phyloP scores from a whole-genome alignment of 2,113 vertebrate species.

The Tapirus terrestris region DNA sequence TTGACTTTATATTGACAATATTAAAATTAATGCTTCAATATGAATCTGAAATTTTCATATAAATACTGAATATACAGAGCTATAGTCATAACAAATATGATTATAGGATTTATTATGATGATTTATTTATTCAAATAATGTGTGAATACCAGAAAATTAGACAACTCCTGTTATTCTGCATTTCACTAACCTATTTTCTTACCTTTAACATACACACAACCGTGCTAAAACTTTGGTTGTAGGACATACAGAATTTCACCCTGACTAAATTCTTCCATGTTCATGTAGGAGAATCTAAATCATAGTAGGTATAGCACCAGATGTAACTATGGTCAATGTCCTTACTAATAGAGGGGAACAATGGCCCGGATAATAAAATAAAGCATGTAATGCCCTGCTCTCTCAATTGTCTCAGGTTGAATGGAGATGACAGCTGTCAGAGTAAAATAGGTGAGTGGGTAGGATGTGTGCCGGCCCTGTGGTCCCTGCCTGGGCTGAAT shows the following conservation, averaged over 20 bases:
- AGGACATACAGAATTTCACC: not conserved
- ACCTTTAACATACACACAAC: not conserved
- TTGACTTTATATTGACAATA: slow-evolving; percentile 62
- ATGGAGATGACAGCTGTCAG: slow-evolving; percentile 15
- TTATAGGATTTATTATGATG: not conserved
- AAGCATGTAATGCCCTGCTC: not conserved
- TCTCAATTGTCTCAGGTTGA: not conserved
- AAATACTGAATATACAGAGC: slow-evolving; percentile 14
- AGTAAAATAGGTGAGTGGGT: not conserved
- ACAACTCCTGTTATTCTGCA: not conserved
- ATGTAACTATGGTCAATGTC: not conserved
- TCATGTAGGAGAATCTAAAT: slow-evolving; percentile 15
- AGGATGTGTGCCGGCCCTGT: not conserved
- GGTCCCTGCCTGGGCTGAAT: not conserved
- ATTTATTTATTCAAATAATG: slow-evolving; percentile 18
- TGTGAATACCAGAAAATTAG: not conserved
- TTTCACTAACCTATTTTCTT: not conserved
- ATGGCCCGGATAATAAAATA: not conserved
- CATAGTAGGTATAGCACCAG: not conserved
- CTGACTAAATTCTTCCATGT: not conserved
- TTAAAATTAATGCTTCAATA: slow-evolving; percentile 66
- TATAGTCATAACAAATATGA: not conserved
- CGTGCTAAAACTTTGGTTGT: not conserved
- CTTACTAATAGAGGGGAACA: not conserved
- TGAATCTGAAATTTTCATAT: slow-evolving; percentile 9